Conservation (phyloP, 1,140 invertebrate genomes). For the Caenorhabditis remanei region DNA sequence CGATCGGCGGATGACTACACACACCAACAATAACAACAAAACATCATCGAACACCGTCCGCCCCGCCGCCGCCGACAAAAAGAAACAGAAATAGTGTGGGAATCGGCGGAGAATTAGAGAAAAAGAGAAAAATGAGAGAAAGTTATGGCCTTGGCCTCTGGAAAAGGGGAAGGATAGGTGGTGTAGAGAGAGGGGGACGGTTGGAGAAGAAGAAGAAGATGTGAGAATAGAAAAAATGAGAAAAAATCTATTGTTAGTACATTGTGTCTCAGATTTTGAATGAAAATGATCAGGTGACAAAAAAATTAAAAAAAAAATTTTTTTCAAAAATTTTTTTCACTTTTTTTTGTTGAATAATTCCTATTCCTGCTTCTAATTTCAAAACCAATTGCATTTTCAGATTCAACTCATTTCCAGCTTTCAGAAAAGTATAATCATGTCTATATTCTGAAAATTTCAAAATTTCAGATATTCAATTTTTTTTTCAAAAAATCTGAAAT, state of each 20-base stretch:
- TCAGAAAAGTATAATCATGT: too few relatives aligned
- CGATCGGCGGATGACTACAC: neutral
- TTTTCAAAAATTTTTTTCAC: neutral
- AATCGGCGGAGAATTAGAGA: neutral
- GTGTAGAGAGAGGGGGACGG: neutral
- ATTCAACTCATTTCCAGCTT: too few relatives aligned
- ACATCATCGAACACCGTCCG: conserved; percentile 37
- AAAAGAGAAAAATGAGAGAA: neutral
- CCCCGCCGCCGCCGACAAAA: neutral
- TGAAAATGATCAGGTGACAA: neutral
- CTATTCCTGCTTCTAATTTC: too few relatives aligned
- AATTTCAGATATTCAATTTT: too few relatives aligned
- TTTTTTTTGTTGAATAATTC: too few relatives aligned
- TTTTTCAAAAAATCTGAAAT: too few relatives aligned
- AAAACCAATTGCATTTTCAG: too few relatives aligned
- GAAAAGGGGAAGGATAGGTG: neutral
- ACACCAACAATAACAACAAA: conserved; percentile 3
- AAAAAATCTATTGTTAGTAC: neutral
- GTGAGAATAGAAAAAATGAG: neutral
- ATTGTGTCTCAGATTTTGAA: too few relatives aligned
- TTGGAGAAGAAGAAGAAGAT: neutral
- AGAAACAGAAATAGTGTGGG: neutral
- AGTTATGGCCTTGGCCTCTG: conserved; percentile 27
- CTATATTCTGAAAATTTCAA: too few relatives aligned
- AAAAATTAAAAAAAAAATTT: neutral